Conservation (phyloP, 1,140 invertebrate species). For the Apis florea region DNA sequence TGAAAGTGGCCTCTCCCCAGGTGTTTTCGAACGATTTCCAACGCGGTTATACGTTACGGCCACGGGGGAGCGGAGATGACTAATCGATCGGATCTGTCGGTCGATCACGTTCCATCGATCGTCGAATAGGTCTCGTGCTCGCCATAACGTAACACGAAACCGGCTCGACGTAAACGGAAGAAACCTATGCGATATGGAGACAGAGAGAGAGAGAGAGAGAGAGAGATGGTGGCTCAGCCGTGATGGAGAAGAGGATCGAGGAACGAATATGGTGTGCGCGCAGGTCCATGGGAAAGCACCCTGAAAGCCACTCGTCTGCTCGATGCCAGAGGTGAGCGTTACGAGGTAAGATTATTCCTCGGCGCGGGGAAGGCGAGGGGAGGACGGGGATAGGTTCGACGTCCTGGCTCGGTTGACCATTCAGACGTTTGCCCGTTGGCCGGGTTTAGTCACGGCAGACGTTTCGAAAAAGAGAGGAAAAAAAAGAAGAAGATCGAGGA, state of each 20-base stretch:
- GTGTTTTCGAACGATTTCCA: constrained; percentile 26
- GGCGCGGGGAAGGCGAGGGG: constrained; percentile 4
- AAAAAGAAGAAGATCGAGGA: neutral
- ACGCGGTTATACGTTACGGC: neutral
- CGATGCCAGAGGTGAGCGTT: constrained; percentile 63
- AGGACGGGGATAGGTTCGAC: constrained; percentile 58
- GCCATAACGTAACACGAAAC: constrained; percentile 43
- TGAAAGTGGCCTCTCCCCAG: constrained; percentile 24
- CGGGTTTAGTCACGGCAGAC: constrained; percentile 38
- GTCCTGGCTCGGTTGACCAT: constrained; percentile 59
- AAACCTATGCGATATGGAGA: constrained; percentile 26
- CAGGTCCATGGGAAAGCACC: constrained; percentile 63
- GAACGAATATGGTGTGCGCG: constrained; percentile 58
- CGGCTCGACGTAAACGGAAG: constrained; percentile 61
- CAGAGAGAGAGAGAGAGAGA: neutral
- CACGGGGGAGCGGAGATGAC: neutral
- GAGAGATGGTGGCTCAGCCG: constrained; percentile 15
- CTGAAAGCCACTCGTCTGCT: constrained; percentile 24
- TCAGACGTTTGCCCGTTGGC: constrained; percentile 41
- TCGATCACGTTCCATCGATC: constrained; percentile 28
- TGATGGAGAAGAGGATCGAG: constrained; percentile 43
- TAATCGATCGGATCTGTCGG: constrained; percentile 39
- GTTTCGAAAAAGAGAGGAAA: constrained; percentile 2
- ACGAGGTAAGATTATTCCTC: constrained; percentile 59
- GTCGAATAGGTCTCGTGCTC: neutral